These are phyloP conservation scores for Phyllostomus hastatus DNA, from an alignment of 2,113 vertebrate species.

Conservation along the genomic window DNA sequence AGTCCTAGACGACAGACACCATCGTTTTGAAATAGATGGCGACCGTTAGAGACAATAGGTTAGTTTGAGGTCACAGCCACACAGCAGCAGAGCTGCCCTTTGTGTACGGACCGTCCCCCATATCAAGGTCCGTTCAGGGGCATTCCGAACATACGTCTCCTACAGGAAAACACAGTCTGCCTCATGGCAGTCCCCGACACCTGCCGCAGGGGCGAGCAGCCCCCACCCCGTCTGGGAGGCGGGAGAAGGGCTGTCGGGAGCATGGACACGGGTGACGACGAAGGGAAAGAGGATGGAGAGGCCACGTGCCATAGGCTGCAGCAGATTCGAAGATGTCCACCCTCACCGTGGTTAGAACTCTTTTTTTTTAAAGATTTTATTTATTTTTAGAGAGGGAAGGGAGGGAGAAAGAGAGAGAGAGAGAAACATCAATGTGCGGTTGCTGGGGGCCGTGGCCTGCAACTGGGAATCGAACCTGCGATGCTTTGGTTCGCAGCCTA, in stretches of 20 bases:
- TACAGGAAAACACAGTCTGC: background rate
- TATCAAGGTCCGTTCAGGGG: background rate
- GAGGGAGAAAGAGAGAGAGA: no score
- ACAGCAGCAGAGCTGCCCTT: background rate
- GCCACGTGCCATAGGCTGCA: rapidly evolving
- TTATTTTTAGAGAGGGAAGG: no score
- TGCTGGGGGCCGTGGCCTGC: no score
- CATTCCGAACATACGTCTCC: background rate
- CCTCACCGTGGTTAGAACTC: no score
- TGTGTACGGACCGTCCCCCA: rapidly evolving
- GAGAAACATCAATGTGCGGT: no score
- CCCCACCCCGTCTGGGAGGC: background rate
- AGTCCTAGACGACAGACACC: background rate
- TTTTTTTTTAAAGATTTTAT: no score
- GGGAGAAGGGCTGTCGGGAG: rapidly evolving
- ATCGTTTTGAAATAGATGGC: background rate
- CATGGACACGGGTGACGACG: rapidly evolving
- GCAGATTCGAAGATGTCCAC: background rate
- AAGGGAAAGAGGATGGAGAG: background rate
- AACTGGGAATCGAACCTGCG: no score
- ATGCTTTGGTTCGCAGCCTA: no score
- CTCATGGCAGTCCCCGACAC: background rate
- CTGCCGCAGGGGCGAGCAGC: background rate
- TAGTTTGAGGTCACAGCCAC: background rate
- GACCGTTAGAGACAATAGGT: background rate